Evolutionary conservation across 2,888 invertebrate genomes (phyloP).

Genomic region (Slavum lentiscoides): DNA sequence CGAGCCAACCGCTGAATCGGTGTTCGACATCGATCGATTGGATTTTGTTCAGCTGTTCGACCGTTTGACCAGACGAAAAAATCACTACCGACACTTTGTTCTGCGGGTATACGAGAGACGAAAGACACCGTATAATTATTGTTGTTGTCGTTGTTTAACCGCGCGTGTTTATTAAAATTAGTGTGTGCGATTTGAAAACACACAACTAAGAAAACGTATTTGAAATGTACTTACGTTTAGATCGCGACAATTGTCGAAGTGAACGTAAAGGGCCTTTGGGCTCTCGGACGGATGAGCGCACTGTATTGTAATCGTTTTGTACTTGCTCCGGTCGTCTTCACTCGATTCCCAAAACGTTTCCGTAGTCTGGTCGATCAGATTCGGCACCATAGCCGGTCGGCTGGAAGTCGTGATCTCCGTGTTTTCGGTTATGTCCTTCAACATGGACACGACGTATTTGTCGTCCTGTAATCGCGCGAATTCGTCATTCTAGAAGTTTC

Average conservation of each 20-base stretch:
- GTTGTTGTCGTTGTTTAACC: too few relatives aligned
- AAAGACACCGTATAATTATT: too few relatives aligned
- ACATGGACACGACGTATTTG: conserved; percentile 66
- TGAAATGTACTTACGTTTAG: conserved; percentile 69
- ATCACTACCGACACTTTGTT: conserved; percentile 85
- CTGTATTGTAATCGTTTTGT: conserved; percentile 78
- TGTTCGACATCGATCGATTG: conserved; percentile 83
- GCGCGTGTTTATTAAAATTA: too few relatives aligned
- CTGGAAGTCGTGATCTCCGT: conserved; percentile 88
- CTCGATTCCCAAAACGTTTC: conserved; percentile 99
- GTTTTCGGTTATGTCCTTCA: conserved; percentile 74
- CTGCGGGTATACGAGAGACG: conserved; percentile 63
- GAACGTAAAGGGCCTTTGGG: conserved; percentile 79
- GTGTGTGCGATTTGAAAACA: too few relatives aligned
- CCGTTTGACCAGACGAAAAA: conserved; percentile 81
- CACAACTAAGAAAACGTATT: too few relatives aligned
- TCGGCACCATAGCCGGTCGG: conserved; percentile 89
- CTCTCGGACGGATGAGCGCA: conserved; percentile 66
- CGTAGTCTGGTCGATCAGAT: conserved; percentile 89
- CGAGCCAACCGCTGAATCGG: conserved; percentile 87
- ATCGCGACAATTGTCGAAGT: conserved; percentile 93
- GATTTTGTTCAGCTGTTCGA: conserved; percentile 79
- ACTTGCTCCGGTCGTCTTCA: conserved; percentile 92
- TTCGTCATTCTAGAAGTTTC: not conserved
- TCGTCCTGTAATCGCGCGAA: conserved; percentile 58